Base-by-base conservation (phyloP, 1,140 invertebrate genomes). In the Drosophila sulfurigaster region DNA sequence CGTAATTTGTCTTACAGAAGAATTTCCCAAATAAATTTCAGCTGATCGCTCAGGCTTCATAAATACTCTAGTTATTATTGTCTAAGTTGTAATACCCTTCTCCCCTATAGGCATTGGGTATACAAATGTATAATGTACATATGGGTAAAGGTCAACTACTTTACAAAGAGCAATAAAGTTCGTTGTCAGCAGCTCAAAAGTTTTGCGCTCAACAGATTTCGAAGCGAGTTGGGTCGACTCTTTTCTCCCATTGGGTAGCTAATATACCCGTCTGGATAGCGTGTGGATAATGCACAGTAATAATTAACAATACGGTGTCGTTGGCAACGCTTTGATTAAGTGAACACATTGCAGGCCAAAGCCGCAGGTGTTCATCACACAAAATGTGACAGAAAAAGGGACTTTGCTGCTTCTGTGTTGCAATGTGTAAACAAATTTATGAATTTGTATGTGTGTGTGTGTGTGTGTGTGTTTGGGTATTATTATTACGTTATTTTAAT, bases 401-500 rank as follows among this genome's bases (percentile, higher is more conserved):
- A 28, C 13, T 48, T 41, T 57, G 25, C 35, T 52, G 8, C 30
- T 2, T 2, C n/a, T 15, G 15, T 32, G 32, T 8, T 32, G 5
- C 32, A 32, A 32, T 32, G 32, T 8, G 32, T 8, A 32, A 38
- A 38, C 35, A 45, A 28, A 59, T 45, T 20, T 45, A 59, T 25
- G 20, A 25, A 32, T 32, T 1, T 32, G 7, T 32, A 0, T 32
- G 30, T 52, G 25, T n/a, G 7, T 54, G n/a, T 5, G 5, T 32
- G 28, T 52, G 28, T 52, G 28, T n/a, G 49, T 20, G 20, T 16
- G 48, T 5, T 11, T 49, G 20, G 10, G 20, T 51, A 54, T 54
- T 54, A 54, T 54, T 54, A 54, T 54, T 54, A 7, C 28, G 51
- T 66, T 66, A 54, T 81, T 86, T 68, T 78, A 75, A 81, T 78